Evolutionary conservation across 2,888 invertebrate genomes (phyloP).

Genomic region (Villa cingulata): DNA sequence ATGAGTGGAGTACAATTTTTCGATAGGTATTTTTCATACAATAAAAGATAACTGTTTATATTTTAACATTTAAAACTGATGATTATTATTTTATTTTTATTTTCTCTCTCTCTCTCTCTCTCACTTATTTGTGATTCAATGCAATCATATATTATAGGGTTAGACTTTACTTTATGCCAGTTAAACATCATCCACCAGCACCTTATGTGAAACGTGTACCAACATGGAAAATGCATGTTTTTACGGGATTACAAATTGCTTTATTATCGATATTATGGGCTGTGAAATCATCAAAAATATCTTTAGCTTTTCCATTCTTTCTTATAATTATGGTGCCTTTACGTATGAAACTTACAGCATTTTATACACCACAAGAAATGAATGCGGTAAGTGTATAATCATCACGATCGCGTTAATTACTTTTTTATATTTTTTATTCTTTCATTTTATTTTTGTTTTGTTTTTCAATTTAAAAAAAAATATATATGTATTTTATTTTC

Average conservation of each 20-base stretch:
- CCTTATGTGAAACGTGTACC: constrained; percentile 81
- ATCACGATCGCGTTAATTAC: not conserved
- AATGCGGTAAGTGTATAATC: constrained; percentile 53
- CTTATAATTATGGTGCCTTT: constrained; percentile 84
- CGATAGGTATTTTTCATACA: too few species aligned
- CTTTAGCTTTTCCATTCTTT: constrained; percentile 88
- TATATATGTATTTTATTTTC: not conserved
- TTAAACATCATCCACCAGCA: constrained; percentile 86
- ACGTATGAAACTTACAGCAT: constrained; percentile 52
- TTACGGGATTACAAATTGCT: constrained; percentile 69
- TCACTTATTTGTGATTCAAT: not conserved
- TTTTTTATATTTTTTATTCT: not conserved
- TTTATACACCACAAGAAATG: constrained; percentile 71
- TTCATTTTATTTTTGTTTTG: too few species aligned
- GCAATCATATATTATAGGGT: constrained; percentile 38
- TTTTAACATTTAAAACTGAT: not conserved
- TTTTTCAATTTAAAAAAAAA: not conserved
- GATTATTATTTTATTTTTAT: too few species aligned
- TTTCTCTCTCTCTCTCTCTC: not conserved
- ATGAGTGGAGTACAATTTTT: constrained; percentile 90
- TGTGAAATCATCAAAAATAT: constrained; percentile 79
- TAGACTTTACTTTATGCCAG: constrained; percentile 82
- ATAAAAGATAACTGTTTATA: not conserved
- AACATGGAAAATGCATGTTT: constrained; percentile 83
- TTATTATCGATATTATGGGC: constrained; percentile 69